These are phyloP conservation scores for Hippoglossus hippoglossus DNA, from an alignment of 2,797 vertebrate species.

Conservation along the genomic window DNA sequence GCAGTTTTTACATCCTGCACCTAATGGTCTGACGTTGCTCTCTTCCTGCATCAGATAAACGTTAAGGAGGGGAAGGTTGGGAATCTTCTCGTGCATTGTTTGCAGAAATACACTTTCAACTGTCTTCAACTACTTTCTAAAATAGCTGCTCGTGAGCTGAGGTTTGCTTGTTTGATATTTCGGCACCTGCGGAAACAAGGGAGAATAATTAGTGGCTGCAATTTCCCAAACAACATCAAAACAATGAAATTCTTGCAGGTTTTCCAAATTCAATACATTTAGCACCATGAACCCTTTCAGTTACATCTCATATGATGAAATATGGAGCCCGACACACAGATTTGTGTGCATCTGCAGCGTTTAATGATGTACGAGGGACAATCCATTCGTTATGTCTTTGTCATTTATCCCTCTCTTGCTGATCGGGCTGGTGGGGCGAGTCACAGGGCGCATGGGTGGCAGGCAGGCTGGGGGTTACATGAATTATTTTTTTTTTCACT, in stretches of 20 bases:
- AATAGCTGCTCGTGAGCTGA: background rate
- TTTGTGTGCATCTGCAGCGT: background rate
- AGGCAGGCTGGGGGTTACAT: conserved; percentile 76
- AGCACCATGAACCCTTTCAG: background rate
- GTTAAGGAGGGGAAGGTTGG: background rate
- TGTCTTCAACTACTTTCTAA: background rate
- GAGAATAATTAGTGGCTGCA: background rate
- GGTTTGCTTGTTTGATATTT: background rate
- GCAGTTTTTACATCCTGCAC: conserved; percentile 63
- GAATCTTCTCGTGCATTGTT: background rate
- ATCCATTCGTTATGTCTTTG: conserved; percentile 50
- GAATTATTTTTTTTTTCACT: conserved; percentile 77
- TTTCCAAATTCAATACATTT: background rate
- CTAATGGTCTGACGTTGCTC: conserved; percentile 46
- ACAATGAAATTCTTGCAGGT: background rate
- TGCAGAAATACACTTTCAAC: background rate
- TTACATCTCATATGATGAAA: conserved; percentile 7
- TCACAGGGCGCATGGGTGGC: conserved; percentile 74
- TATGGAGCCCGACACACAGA: background rate
- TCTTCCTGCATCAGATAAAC: conserved; percentile 17
- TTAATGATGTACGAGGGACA: conserved; percentile 48
- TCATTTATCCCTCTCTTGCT: conserved; percentile 58
- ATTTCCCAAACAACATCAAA: background rate
- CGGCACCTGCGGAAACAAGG: background rate
- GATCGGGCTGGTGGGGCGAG: conserved; percentile 62